Conservation (phyloP, 2,888 invertebrate genomes). For the Calameuta idolon region DNA sequence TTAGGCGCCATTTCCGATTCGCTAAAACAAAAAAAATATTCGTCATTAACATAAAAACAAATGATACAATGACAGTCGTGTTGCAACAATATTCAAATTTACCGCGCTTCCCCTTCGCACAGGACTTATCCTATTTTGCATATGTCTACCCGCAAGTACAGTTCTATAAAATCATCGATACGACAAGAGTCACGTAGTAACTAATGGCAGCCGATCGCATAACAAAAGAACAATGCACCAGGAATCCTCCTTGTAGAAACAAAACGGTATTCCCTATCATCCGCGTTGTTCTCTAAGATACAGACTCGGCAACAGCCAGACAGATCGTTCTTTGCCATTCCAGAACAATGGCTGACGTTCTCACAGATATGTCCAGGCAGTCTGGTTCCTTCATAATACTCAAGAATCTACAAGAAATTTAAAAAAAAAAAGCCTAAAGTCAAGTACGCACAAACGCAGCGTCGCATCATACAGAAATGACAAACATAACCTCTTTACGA, state of each 20-base stretch:
- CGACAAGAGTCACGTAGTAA: not conserved
- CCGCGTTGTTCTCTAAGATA: not conserved
- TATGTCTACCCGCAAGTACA: not conserved
- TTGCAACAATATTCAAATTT: not conserved
- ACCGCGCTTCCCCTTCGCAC: not conserved
- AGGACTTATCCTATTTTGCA: not conserved
- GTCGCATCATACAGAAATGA: not conserved
- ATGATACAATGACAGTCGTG: not conserved
- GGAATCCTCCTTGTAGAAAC: not conserved
- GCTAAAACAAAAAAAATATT: slow-evolving; percentile 48
- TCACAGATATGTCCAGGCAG: not conserved
- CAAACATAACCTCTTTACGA: not conserved
- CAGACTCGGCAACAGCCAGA: not conserved
- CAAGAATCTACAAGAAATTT: not conserved
- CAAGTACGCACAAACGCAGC: not conserved
- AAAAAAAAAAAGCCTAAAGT: not conserved
- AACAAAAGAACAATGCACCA: not conserved
- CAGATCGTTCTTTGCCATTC: not conserved
- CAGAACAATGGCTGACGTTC: not conserved
- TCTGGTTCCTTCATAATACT: not conserved
- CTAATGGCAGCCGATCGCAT: not conserved
- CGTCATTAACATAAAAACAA: not conserved
- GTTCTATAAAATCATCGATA: not conserved
- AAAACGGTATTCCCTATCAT: not conserved
- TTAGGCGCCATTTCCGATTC: slow-evolving; percentile 66